Evolutionary conservation across 2,888 invertebrate species (phyloP).

Genomic region (Listrodromus nycthemerus): DNA sequence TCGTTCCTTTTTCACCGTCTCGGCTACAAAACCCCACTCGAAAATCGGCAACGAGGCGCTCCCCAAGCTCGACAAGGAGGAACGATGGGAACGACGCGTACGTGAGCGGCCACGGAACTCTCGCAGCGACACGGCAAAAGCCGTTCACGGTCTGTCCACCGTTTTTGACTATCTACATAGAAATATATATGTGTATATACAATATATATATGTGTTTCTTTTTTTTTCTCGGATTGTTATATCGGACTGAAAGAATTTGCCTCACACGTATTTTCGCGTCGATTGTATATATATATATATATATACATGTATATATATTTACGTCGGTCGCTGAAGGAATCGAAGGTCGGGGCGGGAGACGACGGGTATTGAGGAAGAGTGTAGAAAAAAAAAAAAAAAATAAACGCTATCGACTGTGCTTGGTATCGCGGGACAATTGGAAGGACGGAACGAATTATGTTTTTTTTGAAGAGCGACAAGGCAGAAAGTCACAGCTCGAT

Average conservation of each 20-base stretch:
- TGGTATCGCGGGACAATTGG: background rate
- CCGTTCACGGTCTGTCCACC: slow-evolving; percentile 67
- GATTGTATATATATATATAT: slow-evolving; percentile 26
- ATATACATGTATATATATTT: slow-evolving; percentile 15
- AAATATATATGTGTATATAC: too few species aligned
- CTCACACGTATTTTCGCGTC: slow-evolving; percentile 32
- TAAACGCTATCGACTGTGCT: background rate
- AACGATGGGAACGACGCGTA: slow-evolving; percentile 67
- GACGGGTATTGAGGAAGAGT: slow-evolving; percentile 6
- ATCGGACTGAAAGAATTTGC: slow-evolving; percentile 50
- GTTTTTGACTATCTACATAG: slow-evolving; percentile 46
- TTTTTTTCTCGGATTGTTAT: slow-evolving; percentile 30
- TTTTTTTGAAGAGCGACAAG: slow-evolving; percentile 11
- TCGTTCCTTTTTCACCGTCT: slow-evolving; percentile 44
- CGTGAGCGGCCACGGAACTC: slow-evolving; percentile 63
- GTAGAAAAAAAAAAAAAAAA: slow-evolving; percentile 27
- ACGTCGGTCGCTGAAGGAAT: slow-evolving; percentile 25
- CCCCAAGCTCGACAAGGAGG: slow-evolving; percentile 60
- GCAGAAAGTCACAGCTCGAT: background rate
- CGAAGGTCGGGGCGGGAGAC: background rate
- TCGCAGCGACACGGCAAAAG: slow-evolving; percentile 66
- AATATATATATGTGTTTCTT: slow-evolving; percentile 30
- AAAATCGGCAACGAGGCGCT: slow-evolving; percentile 67
- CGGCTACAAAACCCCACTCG: slow-evolving; percentile 64
- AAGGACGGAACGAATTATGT: slow-evolving; percentile 9